These are phyloP conservation scores for Leptopilina syphax DNA, from an alignment of 2,888 invertebrate species.

Conservation along the genomic window DNA sequence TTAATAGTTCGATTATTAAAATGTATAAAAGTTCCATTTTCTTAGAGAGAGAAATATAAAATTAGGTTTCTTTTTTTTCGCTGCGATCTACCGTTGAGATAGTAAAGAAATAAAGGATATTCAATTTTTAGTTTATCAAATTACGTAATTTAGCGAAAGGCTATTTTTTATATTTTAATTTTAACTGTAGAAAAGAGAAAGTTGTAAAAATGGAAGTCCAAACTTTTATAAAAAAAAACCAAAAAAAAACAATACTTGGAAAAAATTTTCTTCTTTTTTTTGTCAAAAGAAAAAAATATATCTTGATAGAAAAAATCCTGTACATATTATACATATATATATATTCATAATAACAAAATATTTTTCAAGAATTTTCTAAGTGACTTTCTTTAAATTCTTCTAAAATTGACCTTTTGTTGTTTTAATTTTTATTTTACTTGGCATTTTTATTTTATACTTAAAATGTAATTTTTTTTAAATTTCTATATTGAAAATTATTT, in stretches of 20 bases:
- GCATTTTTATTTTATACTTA: background rate
- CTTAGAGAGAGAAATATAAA: background rate
- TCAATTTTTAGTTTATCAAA: slow-evolving; percentile 18
- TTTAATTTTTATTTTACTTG: background rate
- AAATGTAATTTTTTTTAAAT: background rate
- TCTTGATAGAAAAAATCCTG: slow-evolving; percentile 6
- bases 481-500: background rate
- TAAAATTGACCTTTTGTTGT: background rate
- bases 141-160: slow-evolving; percentile 4
- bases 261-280: slow-evolving; percentile 10
- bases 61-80: background rate
- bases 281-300: background rate
- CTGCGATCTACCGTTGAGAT: slow-evolving; percentile 3
- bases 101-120: background rate
- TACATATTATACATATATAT: slow-evolving; percentile 19
- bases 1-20: background rate
- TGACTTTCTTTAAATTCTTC: background rate
- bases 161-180: slow-evolving; percentile 35
- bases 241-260: background rate
- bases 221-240: slow-evolving; percentile 9
- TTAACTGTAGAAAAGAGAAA: slow-evolving; percentile 30
- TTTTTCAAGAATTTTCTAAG: slow-evolving; percentile 23
- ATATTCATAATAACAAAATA: slow-evolving; percentile 27
- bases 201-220: slow-evolving; percentile 7
- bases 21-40: background rate